Percentiles rank a stretch among this genome's conserved stretches.
Evolutionary conservation across 2,113 vertebrate species (phyloP).

Genomic region (Pomatostomus ruficeps): DNA sequence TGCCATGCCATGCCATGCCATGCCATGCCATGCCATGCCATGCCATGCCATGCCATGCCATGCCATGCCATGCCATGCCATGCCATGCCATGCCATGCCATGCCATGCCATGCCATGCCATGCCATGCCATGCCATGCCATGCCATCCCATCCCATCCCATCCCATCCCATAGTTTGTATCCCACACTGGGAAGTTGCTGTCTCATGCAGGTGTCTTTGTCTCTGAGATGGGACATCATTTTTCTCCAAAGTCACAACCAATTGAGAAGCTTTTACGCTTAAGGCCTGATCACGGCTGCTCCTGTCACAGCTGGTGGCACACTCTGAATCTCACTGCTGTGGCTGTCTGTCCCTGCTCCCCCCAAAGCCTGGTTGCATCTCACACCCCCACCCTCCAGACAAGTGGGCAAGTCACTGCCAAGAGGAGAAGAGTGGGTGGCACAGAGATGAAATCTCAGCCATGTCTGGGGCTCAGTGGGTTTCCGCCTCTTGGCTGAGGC

Average conservation of each 20-base stretch:
- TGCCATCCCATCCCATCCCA: background rate
- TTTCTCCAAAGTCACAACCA: background rate
- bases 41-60: background rate
- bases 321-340: rapidly evolving
- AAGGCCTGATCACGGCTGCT: background rate
- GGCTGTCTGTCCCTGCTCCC: background rate
- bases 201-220: background rate
- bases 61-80: background rate
- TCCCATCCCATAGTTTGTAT: rapidly evolving
- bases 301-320: background rate
- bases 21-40: background rate
- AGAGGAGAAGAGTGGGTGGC: slow-evolving; percentile 45
- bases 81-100: background rate
- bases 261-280: rapidly evolving
- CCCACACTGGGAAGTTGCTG: background rate
- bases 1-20: background rate
- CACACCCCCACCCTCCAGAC: background rate
- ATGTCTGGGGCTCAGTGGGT: slow-evolving; percentile 48
- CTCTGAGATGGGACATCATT: too few relatives aligned
- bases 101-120: background rate
- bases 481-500: slow-evolving; percentile 56
- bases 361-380: background rate
- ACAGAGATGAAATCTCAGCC: slow-evolving; percentile 64
- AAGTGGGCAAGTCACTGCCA: background rate
- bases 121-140: background rate